Base-by-base conservation (phyloP, 2,888 invertebrate species). In the Amiota communis region DNA sequence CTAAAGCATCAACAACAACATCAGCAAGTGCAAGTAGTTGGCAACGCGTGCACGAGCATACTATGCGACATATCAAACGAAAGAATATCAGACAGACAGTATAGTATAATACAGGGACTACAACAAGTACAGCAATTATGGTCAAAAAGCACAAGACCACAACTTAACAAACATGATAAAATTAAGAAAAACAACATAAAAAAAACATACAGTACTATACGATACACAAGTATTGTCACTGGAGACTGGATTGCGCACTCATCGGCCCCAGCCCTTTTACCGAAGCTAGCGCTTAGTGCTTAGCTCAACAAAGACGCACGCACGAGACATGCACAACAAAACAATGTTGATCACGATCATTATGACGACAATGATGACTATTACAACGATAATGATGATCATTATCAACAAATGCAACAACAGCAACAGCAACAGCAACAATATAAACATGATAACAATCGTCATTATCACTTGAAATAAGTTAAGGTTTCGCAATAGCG, bases 61-160 rank as follows among this genome's bases (percentile, higher is more conserved):
- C 67, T 15, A 17, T 36, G 4, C 59, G 20, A 59, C n/a, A 20
- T 20, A 53, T 53, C 59, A 59, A 59, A 20, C 2, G 23, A 23
- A 23, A 23, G 23, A 23, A 23, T 23, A 59, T 8, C n/a, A 53
- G 53, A 12, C 12, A 53, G 12, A 8, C 53, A 53, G 53, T 12
- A 12, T n/a, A 53, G 53, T 12, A 12, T n/a, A 53, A 15, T 9
- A 59, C 8, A 59, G n/a, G 11, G 59, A 20, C 11, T 56, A 15
- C 23, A 68, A 53, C 84, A 83, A 81, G 79, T 77, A 75, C 79
- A 79, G 79, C 85, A 78, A 83, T 83, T 83, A 83, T 83, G 82
- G 82, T 83, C 82, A 84, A 80, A 81, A 78, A 51, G 61, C 59
- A 51, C 2, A 12, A 51, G n/a, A 51, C 13, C 48, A 73, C 76